phyloP scores from a whole-genome alignment of 2,888 invertebrate genomes.

The Strigamia maritima region DNA sequence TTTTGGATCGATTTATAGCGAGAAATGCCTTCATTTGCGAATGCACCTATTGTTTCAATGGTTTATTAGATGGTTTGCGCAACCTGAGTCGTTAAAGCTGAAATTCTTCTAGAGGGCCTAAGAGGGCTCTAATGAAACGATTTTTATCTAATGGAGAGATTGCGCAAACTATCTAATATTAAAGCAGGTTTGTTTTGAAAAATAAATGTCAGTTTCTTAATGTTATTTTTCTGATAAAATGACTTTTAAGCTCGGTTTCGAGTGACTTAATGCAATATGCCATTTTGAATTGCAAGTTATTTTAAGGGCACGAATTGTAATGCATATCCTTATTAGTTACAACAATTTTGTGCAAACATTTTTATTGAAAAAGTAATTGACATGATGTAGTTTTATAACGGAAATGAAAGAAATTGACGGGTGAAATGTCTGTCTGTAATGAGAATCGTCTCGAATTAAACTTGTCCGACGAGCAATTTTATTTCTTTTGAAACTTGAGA shows the following conservation, averaged over 20 bases:
- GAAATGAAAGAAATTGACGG: background rate
- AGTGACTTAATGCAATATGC: background rate
- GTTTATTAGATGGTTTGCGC: too few relatives aligned
- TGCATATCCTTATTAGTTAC: too few relatives aligned
- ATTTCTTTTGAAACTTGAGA: background rate
- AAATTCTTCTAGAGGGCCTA: too few relatives aligned
- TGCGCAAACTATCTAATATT: too few relatives aligned
- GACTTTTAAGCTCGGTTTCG: too few relatives aligned
- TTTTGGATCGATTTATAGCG: background rate
- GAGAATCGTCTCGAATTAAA: background rate
- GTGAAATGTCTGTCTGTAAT: background rate
- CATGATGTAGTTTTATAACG: background rate
- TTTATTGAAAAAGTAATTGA: background rate
- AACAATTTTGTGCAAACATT: background rate
- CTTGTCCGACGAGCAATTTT: background rate
- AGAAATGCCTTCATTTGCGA: background rate
- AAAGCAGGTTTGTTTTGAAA: too few relatives aligned
- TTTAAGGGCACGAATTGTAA: background rate
- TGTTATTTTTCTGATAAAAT: too few relatives aligned
- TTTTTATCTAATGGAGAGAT: too few relatives aligned
- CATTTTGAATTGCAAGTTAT: background rate
- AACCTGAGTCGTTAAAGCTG: too few relatives aligned
- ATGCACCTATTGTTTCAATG: background rate
- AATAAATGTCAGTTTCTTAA: too few relatives aligned
- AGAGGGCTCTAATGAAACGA: too few relatives aligned